Evolutionary conservation across 2,888 invertebrate genomes (phyloP), one percentile per base, ranked within the genome.

Genomic region (Timema podura): DNA sequence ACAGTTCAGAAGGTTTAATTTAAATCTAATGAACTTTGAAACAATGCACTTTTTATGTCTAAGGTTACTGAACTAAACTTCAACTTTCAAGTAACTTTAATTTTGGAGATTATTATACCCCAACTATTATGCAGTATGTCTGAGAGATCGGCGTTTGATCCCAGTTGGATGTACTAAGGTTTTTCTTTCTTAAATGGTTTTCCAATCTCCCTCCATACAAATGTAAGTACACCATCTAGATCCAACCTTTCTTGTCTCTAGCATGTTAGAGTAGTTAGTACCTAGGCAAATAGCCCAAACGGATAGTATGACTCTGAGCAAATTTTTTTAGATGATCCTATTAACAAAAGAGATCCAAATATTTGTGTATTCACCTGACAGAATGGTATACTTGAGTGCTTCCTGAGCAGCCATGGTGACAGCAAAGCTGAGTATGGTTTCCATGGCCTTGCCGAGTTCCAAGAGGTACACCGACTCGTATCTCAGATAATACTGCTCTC

Each of bases 401-500:
- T 89, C 88, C 75, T 88, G 87, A 3, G 86, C 84, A n/a, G 86
- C 87, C 77, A 84, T 81, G 11, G 84, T 81, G 47, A 87, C 82
- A 46, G 85, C 86, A 75, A 85, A 84, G 72, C 82, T 82, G 70
- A 85, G 79, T 66, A 89, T 81, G 74, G 88, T 87, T 73, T 88
- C 87, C 76, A 89, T 82, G 13, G 88, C 88, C 74, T 83, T 79
- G 13, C 88, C 88, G 67, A 88, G 78, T 76, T 87, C 84, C 48
- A 83, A 76, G 11, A 88, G 79, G 76, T 87, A 87, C 72, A 83
- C 82, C 11, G 87, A 85, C 78, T 89, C 89, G 79, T 87, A 89
- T 74, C 85, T 81, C 10, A 89, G 79, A 71, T 85, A 85, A 78
- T 89, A 89, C 79, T 89, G 89, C 77, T 89, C 89, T 68, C 82